Percentiles rank a stretch among this genome's conserved stretches.
phyloP scores from a whole-genome alignment of 53 echinoderm and acorn worm genomes.

The Echinarachnius parma region DNA sequence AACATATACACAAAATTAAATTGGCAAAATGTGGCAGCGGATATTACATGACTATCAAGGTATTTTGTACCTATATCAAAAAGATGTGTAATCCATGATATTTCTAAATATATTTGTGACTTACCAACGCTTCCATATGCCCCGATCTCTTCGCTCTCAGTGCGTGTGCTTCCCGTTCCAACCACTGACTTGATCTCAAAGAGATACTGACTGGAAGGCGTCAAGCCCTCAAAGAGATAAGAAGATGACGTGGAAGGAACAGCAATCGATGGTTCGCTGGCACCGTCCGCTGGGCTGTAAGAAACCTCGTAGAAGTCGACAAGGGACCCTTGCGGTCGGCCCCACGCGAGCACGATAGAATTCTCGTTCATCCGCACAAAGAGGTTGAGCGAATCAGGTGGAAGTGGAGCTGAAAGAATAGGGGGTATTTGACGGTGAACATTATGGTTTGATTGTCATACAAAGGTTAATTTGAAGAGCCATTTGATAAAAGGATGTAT shows the following conservation, averaged over 20 bases:
- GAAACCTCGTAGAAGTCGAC: constrained; percentile 21
- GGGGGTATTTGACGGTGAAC: not conserved
- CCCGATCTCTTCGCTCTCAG: constrained; percentile 2
- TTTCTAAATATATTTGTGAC: too few relatives aligned
- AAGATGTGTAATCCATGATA: too few relatives aligned
- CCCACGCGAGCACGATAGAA: not conserved
- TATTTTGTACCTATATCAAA: too few relatives aligned
- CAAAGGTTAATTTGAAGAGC: too few relatives aligned
- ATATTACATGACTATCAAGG: too few relatives aligned
- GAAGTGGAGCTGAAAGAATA: constrained; percentile 17
- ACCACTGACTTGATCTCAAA: constrained; percentile 13
- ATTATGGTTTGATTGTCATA: too few relatives aligned
- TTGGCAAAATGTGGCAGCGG: too few relatives aligned
- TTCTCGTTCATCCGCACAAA: not conserved
- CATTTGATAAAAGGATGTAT: too few relatives aligned
- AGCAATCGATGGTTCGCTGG: not conserved
- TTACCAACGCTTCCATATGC: not conserved
- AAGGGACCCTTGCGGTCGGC: not conserved
- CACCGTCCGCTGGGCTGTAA: constrained; percentile 38
- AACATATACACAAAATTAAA: too few relatives aligned
- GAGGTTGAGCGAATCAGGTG: constrained; percentile 8
- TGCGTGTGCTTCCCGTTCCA: not conserved
- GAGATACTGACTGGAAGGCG: constrained; percentile 15
- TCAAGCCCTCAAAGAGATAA: not conserved
- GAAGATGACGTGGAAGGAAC: not conserved